Percentiles rank a stretch among this genome's conserved stretches.
phyloP scores from a whole-genome alignment of 2,888 invertebrate genomes.

The Epiperipatus broadwayi region DNA sequence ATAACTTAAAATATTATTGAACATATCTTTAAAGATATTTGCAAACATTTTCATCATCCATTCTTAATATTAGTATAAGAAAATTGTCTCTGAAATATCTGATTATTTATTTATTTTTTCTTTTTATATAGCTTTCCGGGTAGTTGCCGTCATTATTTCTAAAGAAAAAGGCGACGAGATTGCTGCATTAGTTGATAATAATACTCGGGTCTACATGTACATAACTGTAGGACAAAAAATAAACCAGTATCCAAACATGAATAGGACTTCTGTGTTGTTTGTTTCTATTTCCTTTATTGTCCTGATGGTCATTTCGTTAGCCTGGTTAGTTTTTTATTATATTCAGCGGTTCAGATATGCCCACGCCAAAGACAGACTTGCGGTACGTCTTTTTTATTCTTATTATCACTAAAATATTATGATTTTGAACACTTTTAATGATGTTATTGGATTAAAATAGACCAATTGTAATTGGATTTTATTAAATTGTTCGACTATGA shows the following conservation, averaged over 20 bases:
- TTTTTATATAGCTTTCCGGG: no score
- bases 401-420: no score
- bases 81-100: no score
- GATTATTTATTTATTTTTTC: no score
- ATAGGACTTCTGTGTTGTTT: constrained; percentile 73
- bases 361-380: constrained; percentile 79
- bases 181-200: constrained; percentile 46
- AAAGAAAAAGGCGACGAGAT: constrained; percentile 56
- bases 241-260: constrained; percentile 45
- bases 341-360: constrained; percentile 82
- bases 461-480: no score
- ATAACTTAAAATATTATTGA: no score
- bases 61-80: no score
- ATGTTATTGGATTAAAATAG: no score
- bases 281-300: constrained; percentile 89
- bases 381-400: constrained; percentile 38
- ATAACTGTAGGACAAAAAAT: constrained; percentile 45
- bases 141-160: constrained; percentile 59
- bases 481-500: no score
- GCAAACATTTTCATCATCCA: no score
- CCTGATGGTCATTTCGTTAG: constrained; percentile 77
- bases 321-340: constrained; percentile 90
- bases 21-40: no score
- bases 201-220: constrained; percentile 42
- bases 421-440: background rate